Conservation (phyloP, 92 coral and sea anemone species). For the Umimayanthus chanpuru region DNA sequence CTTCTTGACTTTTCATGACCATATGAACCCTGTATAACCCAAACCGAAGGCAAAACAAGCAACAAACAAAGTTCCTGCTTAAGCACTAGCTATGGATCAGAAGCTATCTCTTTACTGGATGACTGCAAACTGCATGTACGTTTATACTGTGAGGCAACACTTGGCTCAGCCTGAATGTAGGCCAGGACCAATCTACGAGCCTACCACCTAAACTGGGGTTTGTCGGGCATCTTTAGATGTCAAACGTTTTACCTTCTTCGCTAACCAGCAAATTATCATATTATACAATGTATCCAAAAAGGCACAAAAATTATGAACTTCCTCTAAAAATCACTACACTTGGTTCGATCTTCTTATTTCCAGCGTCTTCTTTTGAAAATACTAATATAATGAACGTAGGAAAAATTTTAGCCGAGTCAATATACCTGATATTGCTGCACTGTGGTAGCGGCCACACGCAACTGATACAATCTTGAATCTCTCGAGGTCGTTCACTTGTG, state of each 20-base stretch:
- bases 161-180: too few relatives aligned
- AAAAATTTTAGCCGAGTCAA: neutral
- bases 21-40: neutral
- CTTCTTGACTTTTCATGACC: too few relatives aligned
- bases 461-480: slow-evolving; percentile 66
- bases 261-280: neutral
- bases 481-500: slow-evolving; percentile 62
- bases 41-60: neutral
- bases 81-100: neutral
- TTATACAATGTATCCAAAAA: neutral
- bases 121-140: neutral
- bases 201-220: neutral
- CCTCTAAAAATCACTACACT: neutral
- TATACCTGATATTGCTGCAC: slow-evolving; percentile 89
- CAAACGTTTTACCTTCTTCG: neutral
- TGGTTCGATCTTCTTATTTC: neutral
- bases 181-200: neutral
- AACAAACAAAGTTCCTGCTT: neutral
- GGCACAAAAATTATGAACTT: too few relatives aligned
- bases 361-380: neutral
- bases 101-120: neutral
- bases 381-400: neutral
- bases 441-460: slow-evolving; percentile 86
- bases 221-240: neutral
- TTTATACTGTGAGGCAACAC: neutral